Evolutionary conservation across 2,888 invertebrate genomes (phyloP).

Genomic region (Peribatodes rhomboidaria): DNA sequence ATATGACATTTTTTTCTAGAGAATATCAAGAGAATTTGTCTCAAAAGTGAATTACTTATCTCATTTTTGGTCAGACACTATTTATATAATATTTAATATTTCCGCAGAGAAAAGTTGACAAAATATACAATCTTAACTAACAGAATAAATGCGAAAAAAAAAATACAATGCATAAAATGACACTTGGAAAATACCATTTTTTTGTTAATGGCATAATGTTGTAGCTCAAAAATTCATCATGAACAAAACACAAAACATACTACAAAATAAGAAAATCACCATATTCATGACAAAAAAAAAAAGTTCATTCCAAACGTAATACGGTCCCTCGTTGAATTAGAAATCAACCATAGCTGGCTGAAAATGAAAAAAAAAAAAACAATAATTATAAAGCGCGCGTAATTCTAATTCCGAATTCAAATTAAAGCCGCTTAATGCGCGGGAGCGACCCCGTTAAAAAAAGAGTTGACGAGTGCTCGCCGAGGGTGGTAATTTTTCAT

Average conservation of each 20-base stretch:
- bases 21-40: no score
- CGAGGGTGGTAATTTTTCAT: slow-evolving; percentile 87
- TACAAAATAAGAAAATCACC: slow-evolving; percentile 40
- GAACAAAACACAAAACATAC: slow-evolving; percentile 17
- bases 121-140: no score
- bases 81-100: no score
- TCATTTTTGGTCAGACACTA: no score
- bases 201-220: not conserved
- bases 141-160: not conserved
- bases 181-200: no score
- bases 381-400: slow-evolving; percentile 87
- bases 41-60: no score
- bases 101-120: no score
- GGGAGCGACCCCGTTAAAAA: slow-evolving; percentile 84
- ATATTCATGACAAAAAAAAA: slow-evolving; percentile 48
- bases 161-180: no score
- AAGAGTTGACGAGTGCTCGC: slow-evolving; percentile 86
- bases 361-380: slow-evolving; percentile 80
- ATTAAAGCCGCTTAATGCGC: slow-evolving; percentile 87
- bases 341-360: slow-evolving; percentile 78
- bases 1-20: no score
- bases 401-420: slow-evolving; percentile 87
- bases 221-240: slow-evolving; percentile 4
- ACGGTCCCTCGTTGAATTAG: slow-evolving; percentile 75
- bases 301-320: slow-evolving; percentile 48